phyloP scores from a whole-genome alignment of 2,797 vertebrate species.

The Megaceryle alcyon region DNA sequence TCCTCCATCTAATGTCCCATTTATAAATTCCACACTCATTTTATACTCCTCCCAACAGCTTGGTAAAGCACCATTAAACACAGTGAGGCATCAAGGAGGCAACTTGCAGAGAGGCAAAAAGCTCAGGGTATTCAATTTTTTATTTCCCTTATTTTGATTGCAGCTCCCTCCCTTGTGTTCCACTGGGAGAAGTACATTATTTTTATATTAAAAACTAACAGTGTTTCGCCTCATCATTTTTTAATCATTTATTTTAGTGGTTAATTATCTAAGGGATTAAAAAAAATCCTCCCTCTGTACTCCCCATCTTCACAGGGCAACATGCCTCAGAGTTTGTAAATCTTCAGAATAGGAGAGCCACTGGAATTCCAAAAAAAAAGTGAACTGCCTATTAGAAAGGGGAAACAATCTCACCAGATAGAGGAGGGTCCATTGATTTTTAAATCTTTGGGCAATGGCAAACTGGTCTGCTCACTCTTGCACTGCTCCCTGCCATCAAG shows the following conservation, averaged over 20 bases:
- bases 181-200: not conserved
- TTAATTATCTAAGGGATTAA: constrained; percentile 62
- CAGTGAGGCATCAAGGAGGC: not conserved
- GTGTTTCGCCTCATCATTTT: constrained; percentile 20
- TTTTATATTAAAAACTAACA: constrained; percentile 56
- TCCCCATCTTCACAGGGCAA: not conserved
- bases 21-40: constrained; percentile 4
- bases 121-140: not conserved
- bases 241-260: constrained; percentile 59
- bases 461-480: not conserved
- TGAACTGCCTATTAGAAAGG: not conserved
- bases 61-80: constrained; percentile 15
- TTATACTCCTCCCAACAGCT: not conserved
- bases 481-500: not conserved
- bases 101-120: not conserved
- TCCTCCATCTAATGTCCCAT: not conserved
- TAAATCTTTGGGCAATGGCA: not conserved
- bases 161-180: not conserved
- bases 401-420: not conserved
- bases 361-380: not conserved
- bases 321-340: not conserved
- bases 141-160: not conserved
- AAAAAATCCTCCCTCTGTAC: not conserved
- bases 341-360: not conserved
- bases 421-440: not conserved